Base-by-base conservation (phyloP, 2,113 vertebrate genomes). In the Lipotes vexillifer region DNA sequence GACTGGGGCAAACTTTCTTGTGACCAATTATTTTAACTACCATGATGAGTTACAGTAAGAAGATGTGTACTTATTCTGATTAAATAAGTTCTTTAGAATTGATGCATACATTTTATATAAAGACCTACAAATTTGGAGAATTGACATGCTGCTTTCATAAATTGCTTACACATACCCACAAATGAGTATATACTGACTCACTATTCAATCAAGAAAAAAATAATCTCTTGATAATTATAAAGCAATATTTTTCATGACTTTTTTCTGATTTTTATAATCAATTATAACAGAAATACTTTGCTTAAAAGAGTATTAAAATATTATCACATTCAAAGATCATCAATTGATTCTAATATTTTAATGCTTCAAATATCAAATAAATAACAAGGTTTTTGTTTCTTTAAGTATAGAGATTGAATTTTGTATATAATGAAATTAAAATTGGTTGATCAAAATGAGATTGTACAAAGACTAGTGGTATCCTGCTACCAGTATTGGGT, bases 401-500 rank as follows among this genome's bases (percentile, higher is more conserved):
- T 97, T 90, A 93, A 33, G 15, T 93, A 90, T 1, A 44, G 7
- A 94, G 68, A 78, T 97, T 94, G 80, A 98, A 98, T 98, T 98
- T 97, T 95, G 97, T 88, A 84, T 88, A 29, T 97, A 98, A 98
- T 98, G 87, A 99, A 98, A 99, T 98, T 98, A 98, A 98, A 99
- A 98, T 98, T 98, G 89, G 96, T 95, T 98, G 98, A 98, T 98
- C 97, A 98, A 98, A 98, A 98, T 97, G 97, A 98, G 97, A 98
- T 97, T 98, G 95, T 98, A 96, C 94, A 98, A 98, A 98, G 93
- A 98, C 94, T 96, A 96, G 96, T 98, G 94, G 90, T 97, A 95
- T 72, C 97, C 68, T 87, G 96, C 96, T 97, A 90, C 88, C 97
- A 98, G 96, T 98, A 98, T 96, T 98, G 97, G 97, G 95, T 98